Conservation (phyloP, 2,113 vertebrate genomes). For the Hemichromis elongatus region DNA sequence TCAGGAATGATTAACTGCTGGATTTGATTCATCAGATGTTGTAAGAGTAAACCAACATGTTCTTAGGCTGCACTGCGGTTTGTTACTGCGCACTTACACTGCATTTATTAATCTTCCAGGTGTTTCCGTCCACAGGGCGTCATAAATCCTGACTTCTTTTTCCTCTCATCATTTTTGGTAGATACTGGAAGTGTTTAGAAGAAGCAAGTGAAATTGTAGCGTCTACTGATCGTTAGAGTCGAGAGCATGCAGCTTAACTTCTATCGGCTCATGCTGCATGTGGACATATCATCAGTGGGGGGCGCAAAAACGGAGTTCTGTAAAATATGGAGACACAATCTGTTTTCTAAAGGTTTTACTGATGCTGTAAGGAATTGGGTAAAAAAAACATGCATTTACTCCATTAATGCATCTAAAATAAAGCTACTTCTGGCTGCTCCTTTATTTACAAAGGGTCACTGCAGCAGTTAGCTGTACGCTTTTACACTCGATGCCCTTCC, state of each 20-base stretch:
- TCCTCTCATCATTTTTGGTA: neutral
- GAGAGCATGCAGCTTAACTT: neutral
- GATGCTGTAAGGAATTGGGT: neutral
- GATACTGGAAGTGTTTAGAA: neutral
- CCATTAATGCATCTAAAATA: neutral
- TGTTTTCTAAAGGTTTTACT: neutral
- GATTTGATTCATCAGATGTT: neutral
- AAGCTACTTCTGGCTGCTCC: neutral
- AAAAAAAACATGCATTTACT: neutral
- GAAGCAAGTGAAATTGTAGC: neutral
- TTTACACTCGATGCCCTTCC: neutral
- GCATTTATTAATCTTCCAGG: constrained; percentile 12
- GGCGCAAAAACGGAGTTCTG: neutral
- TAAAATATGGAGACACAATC: neutral
- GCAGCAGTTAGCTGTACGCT: neutral
- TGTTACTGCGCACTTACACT: neutral
- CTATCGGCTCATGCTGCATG: neutral
- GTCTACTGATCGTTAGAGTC: neutral
- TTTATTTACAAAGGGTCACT: neutral
- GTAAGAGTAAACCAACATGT: neutral
- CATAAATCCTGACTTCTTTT: neutral
- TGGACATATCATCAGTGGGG: neutral
- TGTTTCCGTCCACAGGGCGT: neutral
- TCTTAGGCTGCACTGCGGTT: neutral
- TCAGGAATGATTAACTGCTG: constrained; percentile 41